Conservation (phyloP, 2,113 vertebrate species). For the human (Homo sapiens) region DNA sequence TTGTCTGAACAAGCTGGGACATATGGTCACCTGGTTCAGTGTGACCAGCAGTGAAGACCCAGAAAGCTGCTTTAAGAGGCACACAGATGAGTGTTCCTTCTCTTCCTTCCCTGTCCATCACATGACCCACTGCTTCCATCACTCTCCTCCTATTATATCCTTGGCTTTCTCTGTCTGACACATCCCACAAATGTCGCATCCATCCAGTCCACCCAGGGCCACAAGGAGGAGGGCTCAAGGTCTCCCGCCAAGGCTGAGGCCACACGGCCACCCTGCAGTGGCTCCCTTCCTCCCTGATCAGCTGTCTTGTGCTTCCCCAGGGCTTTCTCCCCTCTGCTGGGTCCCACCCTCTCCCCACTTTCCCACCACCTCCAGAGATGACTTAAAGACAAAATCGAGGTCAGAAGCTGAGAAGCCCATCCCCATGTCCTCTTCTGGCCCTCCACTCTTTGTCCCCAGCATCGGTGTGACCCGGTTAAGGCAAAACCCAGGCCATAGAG, state of each 20-base stretch:
- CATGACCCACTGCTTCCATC: background rate
- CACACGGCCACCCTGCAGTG: accelerated
- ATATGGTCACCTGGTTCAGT: background rate
- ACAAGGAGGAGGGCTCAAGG: background rate
- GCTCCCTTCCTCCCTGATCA: background rate
- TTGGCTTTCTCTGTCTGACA: background rate
- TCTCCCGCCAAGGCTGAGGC: background rate
- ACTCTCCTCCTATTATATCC: background rate
- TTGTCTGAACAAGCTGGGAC: background rate
- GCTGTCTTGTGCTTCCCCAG: no score
- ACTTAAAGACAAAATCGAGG: background rate
- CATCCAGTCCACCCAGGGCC: background rate
- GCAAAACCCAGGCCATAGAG: background rate
- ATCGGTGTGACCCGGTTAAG: background rate
- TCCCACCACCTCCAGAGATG: background rate
- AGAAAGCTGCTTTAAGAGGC: background rate
- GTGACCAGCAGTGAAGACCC: background rate
- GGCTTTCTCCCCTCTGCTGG: background rate
- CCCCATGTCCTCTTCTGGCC: background rate
- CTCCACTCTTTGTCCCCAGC: background rate
- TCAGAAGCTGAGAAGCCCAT: background rate
- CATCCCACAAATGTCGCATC: background rate
- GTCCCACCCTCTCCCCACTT: accelerated
- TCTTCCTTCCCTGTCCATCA: background rate
- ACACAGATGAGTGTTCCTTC: accelerated